Base-by-base conservation (phyloP, 2,797 vertebrate species). In the Chaenodraco wilsoni region DNA sequence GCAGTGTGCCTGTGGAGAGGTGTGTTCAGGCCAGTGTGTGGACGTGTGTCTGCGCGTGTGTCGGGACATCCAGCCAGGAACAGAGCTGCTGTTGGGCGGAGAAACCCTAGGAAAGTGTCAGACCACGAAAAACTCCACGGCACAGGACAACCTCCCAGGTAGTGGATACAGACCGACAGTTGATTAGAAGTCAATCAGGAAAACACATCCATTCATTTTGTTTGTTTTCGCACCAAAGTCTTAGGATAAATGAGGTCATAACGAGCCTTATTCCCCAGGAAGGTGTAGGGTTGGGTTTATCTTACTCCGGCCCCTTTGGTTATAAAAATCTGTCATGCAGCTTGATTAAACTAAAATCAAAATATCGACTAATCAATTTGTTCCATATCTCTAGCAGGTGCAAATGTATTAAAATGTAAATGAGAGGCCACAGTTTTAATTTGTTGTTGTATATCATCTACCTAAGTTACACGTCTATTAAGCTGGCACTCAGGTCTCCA, bases 41-140 rank as follows among this genome's bases (percentile, higher is more conserved):
- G 76, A 74, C 0, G 62, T 69, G 40, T 27, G 64, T 73, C 78
- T 92, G 65, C 81, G 81, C 1, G 69, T 80, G 69, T 83, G 88
- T 79, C 87, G 5, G 43, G 77, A 86, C 49, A 67, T 93, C 73
- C 71, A 19, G 43, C 68, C 89, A 0, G 92, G 92, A 67, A 83
- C 88, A 0, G 92, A 93, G 82, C 87, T 93, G 79, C 71, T 93
- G 77, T 2, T 92, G 48, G 82, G 61, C 4, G 17, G 45, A 3
- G 79, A 67, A 27, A 1, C 59, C 2, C 40, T 0, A 21, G 65
- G 27, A 13, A 70, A 55, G 58, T 4, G 16, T 54, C 71, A 15
- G n/a, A 60, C 43, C 8, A 37, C 33, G 33, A 37, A 37, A 9
- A 37, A 37, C 33, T 37, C 33, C 33, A 37, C 8, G 8, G 8